These are phyloP conservation scores for Lottia scabra DNA, from an alignment of 2,888 invertebrate species.

Conservation along the genomic window DNA sequence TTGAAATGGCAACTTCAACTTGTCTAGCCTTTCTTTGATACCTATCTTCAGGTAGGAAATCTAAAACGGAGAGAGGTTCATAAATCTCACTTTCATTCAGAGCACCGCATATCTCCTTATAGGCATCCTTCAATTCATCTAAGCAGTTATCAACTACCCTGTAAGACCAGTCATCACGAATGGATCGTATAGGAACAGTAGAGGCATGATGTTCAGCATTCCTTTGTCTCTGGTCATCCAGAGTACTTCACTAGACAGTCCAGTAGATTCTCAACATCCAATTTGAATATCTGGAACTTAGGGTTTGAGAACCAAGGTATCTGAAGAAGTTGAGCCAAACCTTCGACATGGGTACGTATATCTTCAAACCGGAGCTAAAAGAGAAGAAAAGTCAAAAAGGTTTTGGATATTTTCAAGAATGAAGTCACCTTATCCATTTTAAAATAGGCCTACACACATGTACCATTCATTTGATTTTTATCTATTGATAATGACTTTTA, in stretches of 20 bases:
- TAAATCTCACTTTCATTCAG: neutral
- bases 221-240: neutral
- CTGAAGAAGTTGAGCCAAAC: neutral
- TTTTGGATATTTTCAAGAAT: too few species aligned
- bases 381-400: too few species aligned
- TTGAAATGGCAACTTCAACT: too few species aligned
- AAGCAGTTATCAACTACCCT: neutral
- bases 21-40: neutral
- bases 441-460: too few species aligned
- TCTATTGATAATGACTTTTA: too few species aligned
- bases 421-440: too few species aligned
- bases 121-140: neutral
- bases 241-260: too few species aligned
- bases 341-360: neutral
- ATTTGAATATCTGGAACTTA: neutral
- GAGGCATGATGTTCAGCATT: neutral
- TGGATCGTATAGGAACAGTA: neutral
- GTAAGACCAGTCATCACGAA: neutral
- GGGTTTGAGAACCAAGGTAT: neutral
- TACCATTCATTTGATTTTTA: too few species aligned
- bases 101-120: neutral
- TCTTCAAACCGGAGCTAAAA: too few species aligned
- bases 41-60: neutral
- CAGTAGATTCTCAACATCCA: neutral
- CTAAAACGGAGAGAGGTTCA: neutral